Evolutionary conservation across 92 coral and sea anemone species (phyloP).

Genomic region (Pocillopora grandis): DNA sequence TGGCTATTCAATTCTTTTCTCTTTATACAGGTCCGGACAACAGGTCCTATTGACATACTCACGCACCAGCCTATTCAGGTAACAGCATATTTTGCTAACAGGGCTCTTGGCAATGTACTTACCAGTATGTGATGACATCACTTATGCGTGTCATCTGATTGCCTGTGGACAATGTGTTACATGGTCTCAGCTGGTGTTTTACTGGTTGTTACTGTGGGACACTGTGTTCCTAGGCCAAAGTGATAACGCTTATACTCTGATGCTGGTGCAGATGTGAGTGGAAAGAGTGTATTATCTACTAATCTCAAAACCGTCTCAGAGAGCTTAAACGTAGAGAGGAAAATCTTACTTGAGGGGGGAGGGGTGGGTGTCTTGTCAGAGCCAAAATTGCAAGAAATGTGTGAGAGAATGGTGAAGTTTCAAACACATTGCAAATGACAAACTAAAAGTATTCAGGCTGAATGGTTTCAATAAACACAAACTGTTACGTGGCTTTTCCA

Average conservation of each 20-base stretch:
- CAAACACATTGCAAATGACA: too few species aligned
- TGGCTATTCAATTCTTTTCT: neutral
- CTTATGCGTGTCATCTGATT: constrained; percentile 97
- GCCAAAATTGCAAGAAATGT: too few species aligned
- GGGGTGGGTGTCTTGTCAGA: too few species aligned
- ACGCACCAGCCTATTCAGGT: constrained; percentile 99
- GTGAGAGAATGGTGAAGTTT: too few species aligned
- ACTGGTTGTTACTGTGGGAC: constrained; percentile 18
- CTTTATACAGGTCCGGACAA: constrained; percentile 83
- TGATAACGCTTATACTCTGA: constrained; percentile 60
- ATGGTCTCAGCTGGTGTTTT: constrained; percentile 66
- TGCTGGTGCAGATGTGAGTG: neutral
- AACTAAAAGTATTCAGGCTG: too few species aligned
- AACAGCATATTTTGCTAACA: neutral
- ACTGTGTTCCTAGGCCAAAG: constrained; percentile 17
- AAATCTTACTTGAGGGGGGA: too few species aligned
- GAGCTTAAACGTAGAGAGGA: too few species aligned
- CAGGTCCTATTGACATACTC: constrained; percentile 92
- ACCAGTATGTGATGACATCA: constrained; percentile 82
- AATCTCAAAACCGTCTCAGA: neutral
- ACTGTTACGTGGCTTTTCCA: too few species aligned
- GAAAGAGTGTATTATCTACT: neutral
- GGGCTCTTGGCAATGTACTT: neutral
- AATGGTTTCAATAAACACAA: too few species aligned
- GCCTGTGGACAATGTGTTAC: constrained; percentile 51